Percentiles rank a stretch among this genome's conserved stretches.
phyloP scores from a whole-genome alignment of 2,113 vertebrate species.

The Callospermophilus lateralis region DNA sequence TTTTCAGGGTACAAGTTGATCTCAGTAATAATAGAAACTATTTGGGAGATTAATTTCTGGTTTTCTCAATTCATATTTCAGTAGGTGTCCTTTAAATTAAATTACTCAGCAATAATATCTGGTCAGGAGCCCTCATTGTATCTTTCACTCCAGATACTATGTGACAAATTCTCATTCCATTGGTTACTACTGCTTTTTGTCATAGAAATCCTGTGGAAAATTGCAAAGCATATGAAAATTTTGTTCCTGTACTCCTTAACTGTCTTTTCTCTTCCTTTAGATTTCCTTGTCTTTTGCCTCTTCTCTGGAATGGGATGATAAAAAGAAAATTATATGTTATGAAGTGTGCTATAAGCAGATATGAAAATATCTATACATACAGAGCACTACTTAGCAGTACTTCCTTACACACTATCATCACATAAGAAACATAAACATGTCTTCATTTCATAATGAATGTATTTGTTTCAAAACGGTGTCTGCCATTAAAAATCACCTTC shows the following conservation, averaged over 20 bases:
- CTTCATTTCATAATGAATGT: not conserved
- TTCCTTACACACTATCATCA: not conserved
- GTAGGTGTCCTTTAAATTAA: not conserved
- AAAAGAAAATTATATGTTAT: not conserved
- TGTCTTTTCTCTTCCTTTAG: not conserved
- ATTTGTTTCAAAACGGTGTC: not conserved
- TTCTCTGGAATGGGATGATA: not conserved
- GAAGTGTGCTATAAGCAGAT: not conserved
- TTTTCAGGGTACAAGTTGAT: not conserved
- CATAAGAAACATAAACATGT: constrained; percentile 4
- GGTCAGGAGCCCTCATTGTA: not conserved
- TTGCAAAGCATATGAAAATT: constrained; percentile 4
- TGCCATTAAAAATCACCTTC: not conserved
- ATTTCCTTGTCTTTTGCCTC: not conserved
- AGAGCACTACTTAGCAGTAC: not conserved
- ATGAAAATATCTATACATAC: not conserved
- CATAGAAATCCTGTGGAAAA: not conserved
- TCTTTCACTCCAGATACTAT: not conserved
- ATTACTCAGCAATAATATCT: not conserved
- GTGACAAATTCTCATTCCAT: not conserved
- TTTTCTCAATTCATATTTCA: not conserved
- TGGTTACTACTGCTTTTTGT: not conserved
- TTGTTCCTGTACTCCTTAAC: not conserved
- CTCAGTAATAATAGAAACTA: not conserved
- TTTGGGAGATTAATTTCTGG: not conserved